phyloP scores from a whole-genome alignment of 92 coral and sea anemone genomes.

The Montipora capitata region DNA sequence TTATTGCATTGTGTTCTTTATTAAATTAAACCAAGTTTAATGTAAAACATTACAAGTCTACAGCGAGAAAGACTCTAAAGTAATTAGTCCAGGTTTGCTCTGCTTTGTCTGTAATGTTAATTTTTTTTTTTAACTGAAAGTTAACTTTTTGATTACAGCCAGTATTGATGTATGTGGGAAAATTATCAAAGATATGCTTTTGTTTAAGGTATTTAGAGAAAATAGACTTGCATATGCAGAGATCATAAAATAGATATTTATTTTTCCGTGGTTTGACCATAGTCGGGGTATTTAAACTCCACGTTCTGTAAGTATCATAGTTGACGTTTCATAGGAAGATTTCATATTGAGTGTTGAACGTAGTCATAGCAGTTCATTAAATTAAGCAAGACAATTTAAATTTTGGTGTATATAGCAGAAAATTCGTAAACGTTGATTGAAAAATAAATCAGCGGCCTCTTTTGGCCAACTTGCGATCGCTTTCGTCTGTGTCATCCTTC shows the following conservation, averaged over 20 bases:
- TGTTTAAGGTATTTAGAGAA: slow-evolving; percentile 19
- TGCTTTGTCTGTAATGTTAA: neutral
- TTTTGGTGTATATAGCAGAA: slow-evolving; percentile 8
- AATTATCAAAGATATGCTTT: slow-evolving; percentile 7
- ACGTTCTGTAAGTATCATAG: slow-evolving; percentile 4
- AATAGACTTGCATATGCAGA: neutral
- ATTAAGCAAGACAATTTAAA: neutral
- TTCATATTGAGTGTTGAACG: slow-evolving; percentile 1
- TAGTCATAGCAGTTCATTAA: slow-evolving; percentile 18
- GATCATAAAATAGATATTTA: slow-evolving; percentile 43
- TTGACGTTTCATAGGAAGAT: slow-evolving; percentile 1
- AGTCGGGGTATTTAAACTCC: slow-evolving; percentile 26
- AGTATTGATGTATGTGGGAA: slow-evolving; percentile 8
- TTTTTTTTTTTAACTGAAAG: neutral
- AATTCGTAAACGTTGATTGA: slow-evolving; percentile 11
- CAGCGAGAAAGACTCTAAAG: neutral
- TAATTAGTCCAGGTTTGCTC: neutral
- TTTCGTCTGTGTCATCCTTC: neutral
- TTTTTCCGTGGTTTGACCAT: slow-evolving; percentile 26
- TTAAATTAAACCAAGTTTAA: neutral
- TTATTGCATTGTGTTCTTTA: neutral
- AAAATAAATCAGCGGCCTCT: slow-evolving; percentile 39
- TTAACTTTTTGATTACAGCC: neutral
- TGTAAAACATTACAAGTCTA: neutral
- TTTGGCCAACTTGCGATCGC: slow-evolving; percentile 20